These are phyloP conservation scores for Sphenodon punctatus DNA, from an alignment of 2,797 vertebrate species.

Conservation along the genomic window DNA sequence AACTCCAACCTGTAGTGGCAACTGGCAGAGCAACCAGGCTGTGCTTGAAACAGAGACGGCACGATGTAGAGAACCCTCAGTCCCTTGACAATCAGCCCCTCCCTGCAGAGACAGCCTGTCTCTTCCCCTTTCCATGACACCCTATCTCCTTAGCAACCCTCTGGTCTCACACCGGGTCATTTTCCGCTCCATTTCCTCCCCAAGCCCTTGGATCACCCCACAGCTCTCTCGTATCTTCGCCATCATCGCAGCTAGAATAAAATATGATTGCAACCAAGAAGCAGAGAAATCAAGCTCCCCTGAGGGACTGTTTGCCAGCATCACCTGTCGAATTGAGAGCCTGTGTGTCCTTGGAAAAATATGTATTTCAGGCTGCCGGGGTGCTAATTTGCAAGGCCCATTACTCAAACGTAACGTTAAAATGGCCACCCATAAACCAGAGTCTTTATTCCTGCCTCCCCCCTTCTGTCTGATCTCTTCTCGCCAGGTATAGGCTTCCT, in stretches of 20 bases:
- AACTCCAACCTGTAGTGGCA: too few species aligned
- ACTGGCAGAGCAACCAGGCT: not conserved
- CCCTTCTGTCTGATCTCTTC: slow-evolving; percentile 19
- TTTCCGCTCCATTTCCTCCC: slow-evolving; percentile 73
- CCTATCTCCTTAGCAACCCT: not conserved
- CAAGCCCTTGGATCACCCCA: slow-evolving; percentile 35
- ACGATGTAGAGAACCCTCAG: too few species aligned
- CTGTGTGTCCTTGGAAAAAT: slow-evolving; percentile 73
- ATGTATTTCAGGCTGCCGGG: slow-evolving; percentile 72
- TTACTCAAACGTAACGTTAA: slow-evolving; percentile 79
- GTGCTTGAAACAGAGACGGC: not conserved
- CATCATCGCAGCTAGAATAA: slow-evolving; percentile 58
- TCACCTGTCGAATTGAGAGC: slow-evolving; percentile 73
- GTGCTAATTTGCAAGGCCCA: slow-evolving; percentile 80
- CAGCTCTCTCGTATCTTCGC: slow-evolving; percentile 53
- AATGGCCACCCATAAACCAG: slow-evolving; percentile 56
- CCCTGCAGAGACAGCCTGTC: not conserved
- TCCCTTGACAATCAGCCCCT: not conserved
- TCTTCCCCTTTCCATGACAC: not conserved
- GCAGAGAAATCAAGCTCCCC: slow-evolving; percentile 60
- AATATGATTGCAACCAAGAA: slow-evolving; percentile 58
- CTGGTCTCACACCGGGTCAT: slow-evolving; percentile 21
- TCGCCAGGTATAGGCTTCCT: slow-evolving; percentile 67
- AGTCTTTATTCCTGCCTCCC: slow-evolving; percentile 49
- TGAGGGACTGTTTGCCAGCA: slow-evolving; percentile 55